Evolutionary conservation across 2,113 vertebrate genomes (phyloP).

Genomic region (Ageneiosus marmoratus): DNA sequence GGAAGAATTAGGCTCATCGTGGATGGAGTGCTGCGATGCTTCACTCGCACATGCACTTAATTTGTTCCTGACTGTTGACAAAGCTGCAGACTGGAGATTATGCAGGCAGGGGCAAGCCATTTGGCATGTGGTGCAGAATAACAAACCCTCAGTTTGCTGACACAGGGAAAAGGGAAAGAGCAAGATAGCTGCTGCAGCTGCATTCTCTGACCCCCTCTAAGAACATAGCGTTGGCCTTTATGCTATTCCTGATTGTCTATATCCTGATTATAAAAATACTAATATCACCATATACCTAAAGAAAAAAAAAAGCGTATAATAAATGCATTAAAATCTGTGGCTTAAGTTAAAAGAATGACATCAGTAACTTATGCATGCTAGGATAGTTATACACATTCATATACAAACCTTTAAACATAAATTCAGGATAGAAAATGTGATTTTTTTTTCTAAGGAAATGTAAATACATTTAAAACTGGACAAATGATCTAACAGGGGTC

Average conservation of each 20-base stretch:
- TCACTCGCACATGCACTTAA: slow-evolving; percentile 44
- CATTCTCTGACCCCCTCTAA: slow-evolving; percentile 16
- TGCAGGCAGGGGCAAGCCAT: slow-evolving; percentile 63
- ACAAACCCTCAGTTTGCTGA: slow-evolving; percentile 60
- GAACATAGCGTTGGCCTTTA: slow-evolving; percentile 2
- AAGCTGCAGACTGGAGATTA: slow-evolving; percentile 55
- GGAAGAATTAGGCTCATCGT: not conserved
- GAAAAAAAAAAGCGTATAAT: not conserved
- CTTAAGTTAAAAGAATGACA: not conserved
- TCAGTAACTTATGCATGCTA: too few relatives aligned
- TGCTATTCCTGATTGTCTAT: not conserved
- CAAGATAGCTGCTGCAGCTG: slow-evolving; percentile 38
- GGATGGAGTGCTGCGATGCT: slow-evolving; percentile 10
- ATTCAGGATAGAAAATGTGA: too few relatives aligned
- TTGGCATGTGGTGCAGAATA: slow-evolving; percentile 54
- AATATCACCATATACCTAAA: not conserved
- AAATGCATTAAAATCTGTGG: not conserved
- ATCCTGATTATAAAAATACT: not conserved
- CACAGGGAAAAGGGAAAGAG: slow-evolving; percentile 50
- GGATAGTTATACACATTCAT: not conserved
- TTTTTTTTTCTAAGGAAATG: too few relatives aligned
- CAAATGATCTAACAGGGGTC: too few relatives aligned
- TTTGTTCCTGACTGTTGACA: slow-evolving; percentile 59
- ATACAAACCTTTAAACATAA: too few relatives aligned
- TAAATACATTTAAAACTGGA: too few relatives aligned